Evolutionary conservation across 2,797 vertebrate genomes (phyloP), one percentile per base, ranked within the genome.

Genomic region (Discoglossus pictus): DNA sequence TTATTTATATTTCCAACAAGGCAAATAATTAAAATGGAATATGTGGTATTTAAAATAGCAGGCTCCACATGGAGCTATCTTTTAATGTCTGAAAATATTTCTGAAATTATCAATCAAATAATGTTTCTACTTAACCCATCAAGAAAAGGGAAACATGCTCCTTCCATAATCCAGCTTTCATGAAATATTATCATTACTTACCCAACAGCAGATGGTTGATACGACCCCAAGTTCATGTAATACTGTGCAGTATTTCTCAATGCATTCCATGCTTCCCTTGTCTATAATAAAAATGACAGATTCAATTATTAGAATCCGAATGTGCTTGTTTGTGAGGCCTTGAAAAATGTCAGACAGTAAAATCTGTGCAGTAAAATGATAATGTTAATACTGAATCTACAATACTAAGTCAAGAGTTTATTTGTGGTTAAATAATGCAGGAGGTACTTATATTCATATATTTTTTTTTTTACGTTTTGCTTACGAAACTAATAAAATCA

Each of bases 1-100:
- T 60, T 51, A 67, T 67, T 67, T 50, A 67, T 59, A 59, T 67
- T 67, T 67, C 65, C 54, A 67, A 67, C 64, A 67, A 67, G 54
- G 55, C 65, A 59, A 51, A 67, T 60, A 67, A 67, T 67, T 67
- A 59, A 67, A 42, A 59, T 51, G 65, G 44, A 36, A 50, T 60
- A 60, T 67, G 16, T 59, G 48, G 54, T 31, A 50, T 59, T 67
- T 50, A 40, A 67, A 40, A 50, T 46, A 50, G 23, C 44, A 55
- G 43, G 16, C 44, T 47, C 23, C 25, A n/a, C n/a, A n/a, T n/a
- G n/a, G n/a, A n/a, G n/a, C n/a, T n/a, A n/a, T n/a, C 13, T 27
- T 50, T 39, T 67, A 67, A 50, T 59, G 34, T 50, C 35, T 50
- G 51, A 42, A 40, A 11, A 46, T 59, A 67, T 59, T 31, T 42